A percentile compares a stretch with the other conserved stretches of the same genome.
Conservation (phyloP, 2,888 invertebrate genomes). For the Boloria selene region DNA sequence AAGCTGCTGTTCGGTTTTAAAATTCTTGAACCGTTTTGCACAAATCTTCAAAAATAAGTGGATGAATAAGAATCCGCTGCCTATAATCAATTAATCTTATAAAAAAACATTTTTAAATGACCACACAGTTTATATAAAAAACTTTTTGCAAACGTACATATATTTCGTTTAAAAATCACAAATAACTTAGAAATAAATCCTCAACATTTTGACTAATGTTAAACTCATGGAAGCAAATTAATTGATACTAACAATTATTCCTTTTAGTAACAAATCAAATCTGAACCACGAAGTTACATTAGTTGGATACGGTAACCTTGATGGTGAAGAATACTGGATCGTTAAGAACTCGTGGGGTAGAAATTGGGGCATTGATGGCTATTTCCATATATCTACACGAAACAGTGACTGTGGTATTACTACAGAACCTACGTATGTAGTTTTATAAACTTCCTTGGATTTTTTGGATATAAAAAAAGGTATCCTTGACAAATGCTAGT, state of each 20-base stretch:
- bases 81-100: too few relatives aligned
- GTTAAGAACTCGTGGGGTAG: slow-evolving; percentile 97
- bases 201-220: too few relatives aligned
- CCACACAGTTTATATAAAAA: too few relatives aligned
- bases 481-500: not conserved
- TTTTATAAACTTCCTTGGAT: slow-evolving; percentile 66
- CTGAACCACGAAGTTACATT: slow-evolving; percentile 94
- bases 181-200: too few relatives aligned
- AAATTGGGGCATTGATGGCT: slow-evolving; percentile 97
- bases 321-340: slow-evolving; percentile 94
- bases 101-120: too few relatives aligned
- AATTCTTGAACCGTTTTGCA: too few relatives aligned
- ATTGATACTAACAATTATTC: not conserved
- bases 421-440: slow-evolving; percentile 91
- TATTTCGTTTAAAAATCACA: too few relatives aligned
- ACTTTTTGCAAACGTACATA: too few relatives aligned
- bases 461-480: too few relatives aligned
- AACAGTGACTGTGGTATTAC: slow-evolving; percentile 95
- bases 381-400: slow-evolving; percentile 92
- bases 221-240: not conserved
- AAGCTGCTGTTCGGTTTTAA: too few relatives aligned
- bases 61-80: too few relatives aligned
- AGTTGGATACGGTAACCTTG: slow-evolving; percentile 92
- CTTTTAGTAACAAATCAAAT: slow-evolving; percentile 84
- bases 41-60: too few relatives aligned